These are phyloP conservation scores for Zeus faber DNA, from an alignment of 2,113 vertebrate species.

Conservation along the genomic window DNA sequence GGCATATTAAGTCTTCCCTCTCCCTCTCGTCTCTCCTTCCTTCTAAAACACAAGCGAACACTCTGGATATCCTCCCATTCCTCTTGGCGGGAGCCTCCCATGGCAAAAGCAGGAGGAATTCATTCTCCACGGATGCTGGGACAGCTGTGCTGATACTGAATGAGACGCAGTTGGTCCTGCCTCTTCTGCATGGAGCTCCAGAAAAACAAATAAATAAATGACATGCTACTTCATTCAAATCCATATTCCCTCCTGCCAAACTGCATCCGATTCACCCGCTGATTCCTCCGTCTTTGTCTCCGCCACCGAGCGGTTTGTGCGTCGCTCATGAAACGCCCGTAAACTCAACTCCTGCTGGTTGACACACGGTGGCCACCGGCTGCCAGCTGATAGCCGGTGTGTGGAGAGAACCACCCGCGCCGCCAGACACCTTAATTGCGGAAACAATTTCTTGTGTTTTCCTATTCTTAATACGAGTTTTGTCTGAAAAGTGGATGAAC, in stretches of 20 bases:
- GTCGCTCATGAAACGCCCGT: too few species aligned
- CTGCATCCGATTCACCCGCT: constrained; percentile 18
- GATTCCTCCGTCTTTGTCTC: constrained; percentile 62
- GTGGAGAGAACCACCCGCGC: too few species aligned
- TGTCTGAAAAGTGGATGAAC: too few species aligned
- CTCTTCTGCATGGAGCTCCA: constrained; percentile 59
- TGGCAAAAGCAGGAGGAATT: constrained; percentile 76
- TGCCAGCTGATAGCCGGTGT: too few species aligned
- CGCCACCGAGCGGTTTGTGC: too few species aligned
- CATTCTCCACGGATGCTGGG: constrained; percentile 78
- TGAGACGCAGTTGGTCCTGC: constrained; percentile 64
- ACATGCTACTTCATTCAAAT: constrained; percentile 70
- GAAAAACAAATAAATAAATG: constrained; percentile 78
- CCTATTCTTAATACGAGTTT: too few species aligned
- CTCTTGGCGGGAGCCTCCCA: constrained; percentile 75
- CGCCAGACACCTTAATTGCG: constrained; percentile 30
- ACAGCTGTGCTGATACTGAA: constrained; percentile 77
- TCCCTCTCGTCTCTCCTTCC: constrained; percentile 53
- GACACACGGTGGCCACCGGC: too few species aligned
- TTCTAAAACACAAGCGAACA: constrained; percentile 61
- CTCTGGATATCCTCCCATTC: constrained; percentile 78
- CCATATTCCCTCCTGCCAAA: constrained; percentile 59
- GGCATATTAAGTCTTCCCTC: constrained; percentile 37
- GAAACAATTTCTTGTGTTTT: constrained; percentile 20
- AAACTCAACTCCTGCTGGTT: too few species aligned